A percentile compares a stretch with the other conserved stretches of the same genome.
Conservation (phyloP, 2,113 vertebrate species). For the Erpornis zantholeuca region DNA sequence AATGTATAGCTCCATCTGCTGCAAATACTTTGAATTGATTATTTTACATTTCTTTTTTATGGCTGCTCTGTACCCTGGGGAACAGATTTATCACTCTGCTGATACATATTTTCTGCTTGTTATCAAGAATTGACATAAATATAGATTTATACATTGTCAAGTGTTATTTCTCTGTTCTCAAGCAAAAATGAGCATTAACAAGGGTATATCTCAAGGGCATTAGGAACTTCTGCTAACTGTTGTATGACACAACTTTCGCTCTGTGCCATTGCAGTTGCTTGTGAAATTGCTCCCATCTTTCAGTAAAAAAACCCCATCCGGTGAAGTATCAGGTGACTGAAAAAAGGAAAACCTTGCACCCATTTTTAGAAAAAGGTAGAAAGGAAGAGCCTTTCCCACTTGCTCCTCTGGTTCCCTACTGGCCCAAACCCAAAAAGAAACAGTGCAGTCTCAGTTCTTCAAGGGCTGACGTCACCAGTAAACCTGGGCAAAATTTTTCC, state of each 20-base stretch:
- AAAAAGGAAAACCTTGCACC: background rate
- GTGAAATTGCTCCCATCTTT: background rate
- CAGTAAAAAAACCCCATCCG: accelerated
- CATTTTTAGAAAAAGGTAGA: background rate
- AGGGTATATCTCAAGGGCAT: background rate
- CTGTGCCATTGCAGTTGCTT: background rate
- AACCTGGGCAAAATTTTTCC: background rate
- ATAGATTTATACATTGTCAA: background rate
- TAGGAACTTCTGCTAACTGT: background rate
- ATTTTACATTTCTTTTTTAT: background rate
- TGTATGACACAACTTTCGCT: background rate
- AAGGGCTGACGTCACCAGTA: background rate
- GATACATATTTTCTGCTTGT: background rate
- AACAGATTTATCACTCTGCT: background rate
- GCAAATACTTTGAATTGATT: conserved; percentile 40
- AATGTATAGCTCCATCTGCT: conserved; percentile 68
- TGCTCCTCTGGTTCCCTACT: background rate
- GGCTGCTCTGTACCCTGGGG: background rate
- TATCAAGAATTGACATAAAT: background rate
- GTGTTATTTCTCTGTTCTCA: background rate
- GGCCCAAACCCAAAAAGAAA: background rate
- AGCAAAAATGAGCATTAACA: background rate
- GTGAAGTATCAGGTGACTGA: background rate
- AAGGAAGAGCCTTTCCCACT: background rate
- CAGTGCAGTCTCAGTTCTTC: background rate